phyloP scores from a whole-genome alignment of 1,140 invertebrate species.

The Drosophila nasuta region DNA sequence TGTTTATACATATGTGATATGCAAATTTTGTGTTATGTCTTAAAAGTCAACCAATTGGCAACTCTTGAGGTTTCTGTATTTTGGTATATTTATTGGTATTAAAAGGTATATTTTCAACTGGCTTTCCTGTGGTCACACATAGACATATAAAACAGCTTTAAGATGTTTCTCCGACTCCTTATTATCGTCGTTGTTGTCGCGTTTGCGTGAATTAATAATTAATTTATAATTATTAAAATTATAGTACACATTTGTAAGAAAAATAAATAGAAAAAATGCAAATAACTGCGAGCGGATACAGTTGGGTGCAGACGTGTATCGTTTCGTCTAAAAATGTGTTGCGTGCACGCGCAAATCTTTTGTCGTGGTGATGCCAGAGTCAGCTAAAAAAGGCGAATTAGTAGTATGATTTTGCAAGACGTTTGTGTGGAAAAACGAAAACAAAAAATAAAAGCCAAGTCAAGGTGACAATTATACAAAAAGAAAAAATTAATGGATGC shows the following conservation, averaged over 20 bases:
- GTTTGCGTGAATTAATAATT: conserved; percentile 71
- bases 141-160: too few species aligned
- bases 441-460: conserved; percentile 57
- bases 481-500: conserved; percentile 68
- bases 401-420: conserved; percentile 78
- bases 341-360: conserved; percentile 46
- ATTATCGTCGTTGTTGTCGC: conserved; percentile 42
- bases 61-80: too few species aligned
- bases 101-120: too few species aligned
- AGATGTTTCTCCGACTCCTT: too few species aligned
- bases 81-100: too few species aligned
- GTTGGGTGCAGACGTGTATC: conserved; percentile 43
- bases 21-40: too few species aligned
- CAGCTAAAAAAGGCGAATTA: conserved; percentile 67
- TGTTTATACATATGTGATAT: too few species aligned
- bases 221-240: conserved; percentile 60
- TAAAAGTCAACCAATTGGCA: too few species aligned
- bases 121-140: too few species aligned
- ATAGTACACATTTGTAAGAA: conserved; percentile 55
- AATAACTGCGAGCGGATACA: conserved; percentile 54
- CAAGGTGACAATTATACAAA: conserved; percentile 78
- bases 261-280: conserved; percentile 50
- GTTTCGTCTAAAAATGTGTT: conserved; percentile 56
- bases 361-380: conserved; percentile 58
- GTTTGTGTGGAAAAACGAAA: conserved; percentile 58